Conservation (phyloP, 2,113 vertebrate species). For the Nesogale talazaci region DNA sequence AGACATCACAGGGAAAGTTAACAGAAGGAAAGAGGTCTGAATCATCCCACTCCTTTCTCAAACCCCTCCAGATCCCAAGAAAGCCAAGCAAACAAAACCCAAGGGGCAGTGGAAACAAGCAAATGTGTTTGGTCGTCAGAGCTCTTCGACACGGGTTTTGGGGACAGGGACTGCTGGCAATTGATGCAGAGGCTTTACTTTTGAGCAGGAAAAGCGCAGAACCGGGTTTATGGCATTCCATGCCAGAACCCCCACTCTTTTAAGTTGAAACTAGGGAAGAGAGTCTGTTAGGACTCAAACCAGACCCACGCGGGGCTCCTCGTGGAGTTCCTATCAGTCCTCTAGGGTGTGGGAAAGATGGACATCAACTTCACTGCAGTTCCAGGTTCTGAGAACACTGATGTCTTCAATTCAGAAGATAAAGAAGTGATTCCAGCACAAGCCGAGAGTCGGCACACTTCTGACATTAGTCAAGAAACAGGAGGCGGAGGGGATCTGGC, state of each 20-base stretch:
- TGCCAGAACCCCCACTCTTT: not conserved
- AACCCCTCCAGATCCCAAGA: not conserved
- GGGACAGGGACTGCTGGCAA: not conserved
- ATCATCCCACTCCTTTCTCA: not conserved
- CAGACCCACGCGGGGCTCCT: not conserved
- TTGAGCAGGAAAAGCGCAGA: not conserved
- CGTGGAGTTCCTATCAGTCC: rapidly evolving
- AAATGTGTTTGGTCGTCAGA: rapidly evolving
- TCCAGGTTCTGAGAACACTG: not conserved
- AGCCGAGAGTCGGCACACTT: not conserved
- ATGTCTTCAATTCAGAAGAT: not conserved
- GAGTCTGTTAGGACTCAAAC: not conserved
- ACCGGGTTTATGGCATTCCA: not conserved
- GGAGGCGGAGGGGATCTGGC: not conserved
- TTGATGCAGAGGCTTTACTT: not conserved
- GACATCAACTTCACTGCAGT: not conserved
- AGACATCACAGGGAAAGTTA: not conserved
- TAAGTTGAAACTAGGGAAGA: not conserved
- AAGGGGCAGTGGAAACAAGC: not conserved
- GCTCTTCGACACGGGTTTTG: not conserved
- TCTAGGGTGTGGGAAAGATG: not conserved
- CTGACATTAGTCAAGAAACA: not conserved
- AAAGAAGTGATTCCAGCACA: too few relatives aligned
- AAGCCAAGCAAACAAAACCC: not conserved
- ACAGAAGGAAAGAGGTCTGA: not conserved